Evolutionary conservation across 2,888 invertebrate genomes (phyloP), one percentile per base, ranked within the genome.

Genomic region (Molanna angustata): DNA sequence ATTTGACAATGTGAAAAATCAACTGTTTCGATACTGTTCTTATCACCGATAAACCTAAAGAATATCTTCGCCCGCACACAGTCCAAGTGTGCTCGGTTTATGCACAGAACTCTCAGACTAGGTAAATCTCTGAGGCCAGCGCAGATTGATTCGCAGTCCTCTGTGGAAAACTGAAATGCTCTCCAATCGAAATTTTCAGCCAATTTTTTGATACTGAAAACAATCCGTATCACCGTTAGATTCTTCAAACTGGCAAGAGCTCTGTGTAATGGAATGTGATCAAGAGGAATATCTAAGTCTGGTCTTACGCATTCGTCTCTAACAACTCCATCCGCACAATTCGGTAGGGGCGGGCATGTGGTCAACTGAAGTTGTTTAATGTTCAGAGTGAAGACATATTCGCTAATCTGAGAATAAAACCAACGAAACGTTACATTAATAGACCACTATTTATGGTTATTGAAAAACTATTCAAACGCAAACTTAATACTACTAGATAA

Each of bases 1-100:
- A 85, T 79, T 60, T 79, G 75, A 64, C 85, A 85, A 63, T 85
- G 80, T 54, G 83, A 84, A 43, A 86, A 77, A 65, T 85, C 82
- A 22, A 86, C 62, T 62, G 82, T 82, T 57, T 77, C 73, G 21
- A 85, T 67, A 60, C 73, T 67, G 55, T 71, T 73, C 58, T 76
- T 74, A 56, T 76, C 78, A 0, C 72, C 68, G 16, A 77, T 66
- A 58, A 76, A 72, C 62, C 80, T 79, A 20, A 83, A 70, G 39
- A 86, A 71, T 1, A 80, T 66, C 51, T 82, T 82, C 0, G 76
- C 76, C 64, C 82, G 80, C 0, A 72, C 69, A 61, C 80, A 80
- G 62, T 82, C 80, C 37, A 85, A 65, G 59, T 76, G 79, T 61
- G 83, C 83, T 32, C 79, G 72, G 54, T 83, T 83, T 11, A 86